These are phyloP conservation scores for Diabrotica virgifera DNA, from an alignment of 1,140 invertebrate genomes.

Conservation along the genomic window DNA sequence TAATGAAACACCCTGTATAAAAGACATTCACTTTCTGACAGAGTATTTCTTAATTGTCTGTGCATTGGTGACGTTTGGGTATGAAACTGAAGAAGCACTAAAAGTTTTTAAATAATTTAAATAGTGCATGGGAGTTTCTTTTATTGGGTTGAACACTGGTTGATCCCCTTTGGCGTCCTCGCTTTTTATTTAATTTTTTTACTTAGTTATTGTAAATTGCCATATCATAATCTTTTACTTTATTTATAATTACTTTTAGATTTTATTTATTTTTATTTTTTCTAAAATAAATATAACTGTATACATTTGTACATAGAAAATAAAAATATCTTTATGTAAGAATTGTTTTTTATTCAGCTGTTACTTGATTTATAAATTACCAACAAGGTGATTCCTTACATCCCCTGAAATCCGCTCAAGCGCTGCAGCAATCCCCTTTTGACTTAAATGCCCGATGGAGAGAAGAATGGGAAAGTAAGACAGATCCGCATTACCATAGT, in stretches of 20 bases:
- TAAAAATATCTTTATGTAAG: slow-evolving; percentile 31
- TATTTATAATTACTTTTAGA: slow-evolving; percentile 15
- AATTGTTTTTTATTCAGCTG: no score
- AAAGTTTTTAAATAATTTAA: background rate
- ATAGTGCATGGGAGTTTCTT: background rate
- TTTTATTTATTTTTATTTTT: slow-evolving; percentile 23
- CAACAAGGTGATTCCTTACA: no score
- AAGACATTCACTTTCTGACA: background rate
- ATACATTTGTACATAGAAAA: slow-evolving; percentile 38
- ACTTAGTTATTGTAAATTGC: slow-evolving; percentile 8
- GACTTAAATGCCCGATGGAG: no score
- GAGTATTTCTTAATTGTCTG: background rate
- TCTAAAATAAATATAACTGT: slow-evolving; percentile 28
- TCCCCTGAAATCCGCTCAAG: no score
- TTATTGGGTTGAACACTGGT: background rate
- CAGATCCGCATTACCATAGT: no score
- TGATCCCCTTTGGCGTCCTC: background rate
- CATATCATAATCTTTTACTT: slow-evolving; percentile 14
- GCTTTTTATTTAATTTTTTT: background rate
- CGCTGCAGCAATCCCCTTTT: no score
- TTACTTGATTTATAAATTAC: no score
- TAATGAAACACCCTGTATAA: no score
- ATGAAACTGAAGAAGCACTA: background rate
- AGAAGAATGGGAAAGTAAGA: no score
- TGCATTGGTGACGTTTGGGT: background rate